Evolutionary conservation across 2,888 invertebrate species (phyloP), one percentile per base, ranked within the genome.

Genomic region (Pachycephus smyrnensis): DNA sequence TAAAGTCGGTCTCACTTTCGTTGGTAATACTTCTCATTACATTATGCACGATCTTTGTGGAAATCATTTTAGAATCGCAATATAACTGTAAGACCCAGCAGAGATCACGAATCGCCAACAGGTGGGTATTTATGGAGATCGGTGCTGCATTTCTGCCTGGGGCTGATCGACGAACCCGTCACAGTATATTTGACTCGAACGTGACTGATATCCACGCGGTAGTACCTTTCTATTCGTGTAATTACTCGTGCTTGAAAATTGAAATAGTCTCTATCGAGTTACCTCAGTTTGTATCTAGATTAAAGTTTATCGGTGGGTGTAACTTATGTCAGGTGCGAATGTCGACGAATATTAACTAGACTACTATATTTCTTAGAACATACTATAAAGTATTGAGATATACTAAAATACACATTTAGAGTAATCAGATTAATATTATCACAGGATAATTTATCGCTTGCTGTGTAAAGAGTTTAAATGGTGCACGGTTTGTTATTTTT

Each of bases 171-270:
- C 79, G 73, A 76, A 83, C 81, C 82, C 79, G 84, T 84, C 84
- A 83, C 83, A 84, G 79, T 81, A 82, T 73, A 81, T 84, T 84
- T 84, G 80, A 80, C 79, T 81, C 79, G 81, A 81, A 82, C 83
- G 81, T 84, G 84, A 84, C 83, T 78, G 78, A 80, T 77, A 81
- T 73, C 73, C 77, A 73, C 71, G 75, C 80, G 78, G 77, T 75
- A 81, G 79, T 84, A 81, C 71, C 78, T 78, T 80, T 79, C 83
- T 77, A 81, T 79, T 83, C 76, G 79, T 77, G 75, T 81, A 78
- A 73, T 77, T 84, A 79, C 78, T 85, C 79, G 73, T 76, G 73
- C 76, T 76, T 78, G 80, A 81, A 79, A 84, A 79, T 76, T 78
- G 80, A 80, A 80, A 77, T 76, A 76, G 82, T 76, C 68, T 79